A percentile compares a stretch with the other conserved stretches of the same genome.
Evolutionary conservation across 2,113 vertebrate species (phyloP).

Genomic region (Ceyx melanurus): DNA sequence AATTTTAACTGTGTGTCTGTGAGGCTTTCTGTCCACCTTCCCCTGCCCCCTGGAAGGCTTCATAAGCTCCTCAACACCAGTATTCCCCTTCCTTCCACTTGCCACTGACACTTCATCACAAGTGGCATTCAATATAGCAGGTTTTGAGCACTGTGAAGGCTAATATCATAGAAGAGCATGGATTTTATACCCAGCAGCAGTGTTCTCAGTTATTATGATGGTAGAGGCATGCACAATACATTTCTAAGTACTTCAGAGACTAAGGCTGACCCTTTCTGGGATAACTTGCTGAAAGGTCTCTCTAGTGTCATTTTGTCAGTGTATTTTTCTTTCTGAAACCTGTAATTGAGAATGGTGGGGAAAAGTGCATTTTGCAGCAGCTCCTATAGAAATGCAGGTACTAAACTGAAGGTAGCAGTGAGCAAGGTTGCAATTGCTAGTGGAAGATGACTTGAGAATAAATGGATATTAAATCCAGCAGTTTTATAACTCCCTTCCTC

Average conservation of each 20-base stretch:
- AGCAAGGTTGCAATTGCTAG: not conserved
- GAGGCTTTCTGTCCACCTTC: not conserved
- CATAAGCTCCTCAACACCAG: not conserved
- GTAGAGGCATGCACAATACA: not conserved
- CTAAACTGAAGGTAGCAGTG: not conserved
- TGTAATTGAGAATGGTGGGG: not conserved
- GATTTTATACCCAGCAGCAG: slow-evolving; percentile 24
- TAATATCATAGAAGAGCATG: slow-evolving; percentile 3
- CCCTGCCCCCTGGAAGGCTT: not conserved
- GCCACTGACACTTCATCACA: not conserved
- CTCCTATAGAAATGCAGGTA: not conserved
- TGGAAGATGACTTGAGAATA: slow-evolving; percentile 25
- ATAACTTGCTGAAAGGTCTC: slow-evolving; percentile 19
- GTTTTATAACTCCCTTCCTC: slow-evolving; percentile 25
- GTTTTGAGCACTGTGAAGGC: slow-evolving; percentile 28
- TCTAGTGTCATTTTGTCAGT: not conserved
- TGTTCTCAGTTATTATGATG: slow-evolving; percentile 27
- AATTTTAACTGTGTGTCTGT: not conserved
- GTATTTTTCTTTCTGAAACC: slow-evolving; percentile 15
- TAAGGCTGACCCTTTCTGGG: slow-evolving; percentile 28
- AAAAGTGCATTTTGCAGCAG: not conserved
- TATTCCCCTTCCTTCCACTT: not conserved
- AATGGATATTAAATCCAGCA: slow-evolving; percentile 32
- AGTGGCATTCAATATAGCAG: not conserved
- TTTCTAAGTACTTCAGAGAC: slow-evolving; percentile 38